Percentiles rank a stretch among this genome's conserved stretches.
phyloP scores from a whole-genome alignment of 2,888 invertebrate genomes.

The Lasius platythorax region DNA sequence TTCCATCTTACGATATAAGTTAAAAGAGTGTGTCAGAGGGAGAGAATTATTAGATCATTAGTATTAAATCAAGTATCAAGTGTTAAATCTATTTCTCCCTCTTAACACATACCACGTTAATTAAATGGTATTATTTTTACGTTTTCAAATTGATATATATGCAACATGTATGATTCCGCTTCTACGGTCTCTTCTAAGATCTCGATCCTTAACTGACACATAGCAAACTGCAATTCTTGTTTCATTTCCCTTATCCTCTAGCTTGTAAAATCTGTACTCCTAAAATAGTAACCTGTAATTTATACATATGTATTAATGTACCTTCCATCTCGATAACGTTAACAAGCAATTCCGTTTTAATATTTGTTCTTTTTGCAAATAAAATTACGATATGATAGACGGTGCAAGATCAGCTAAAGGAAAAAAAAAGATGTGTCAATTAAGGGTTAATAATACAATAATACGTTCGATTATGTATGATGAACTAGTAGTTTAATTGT shows the following conservation, averaged over 20 bases:
- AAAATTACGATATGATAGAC: background rate
- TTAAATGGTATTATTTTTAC: constrained; percentile 39
- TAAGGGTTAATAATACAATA: constrained; percentile 27
- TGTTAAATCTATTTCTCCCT: constrained; percentile 53
- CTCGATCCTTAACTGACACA: constrained; percentile 17
- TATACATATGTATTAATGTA: background rate
- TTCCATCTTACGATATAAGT: constrained; percentile 56
- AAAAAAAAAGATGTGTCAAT: background rate
- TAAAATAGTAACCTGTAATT: background rate
- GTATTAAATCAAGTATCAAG: constrained; percentile 33
- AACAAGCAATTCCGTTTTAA: background rate
- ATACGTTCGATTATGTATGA: constrained; percentile 55
- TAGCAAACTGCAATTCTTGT: background rate
- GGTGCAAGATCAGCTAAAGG: background rate
- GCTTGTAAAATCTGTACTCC: background rate
- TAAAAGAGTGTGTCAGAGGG: constrained; percentile 62
- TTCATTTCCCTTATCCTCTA: constrained; percentile 2
- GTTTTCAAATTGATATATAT: constrained; percentile 28
- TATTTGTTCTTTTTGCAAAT: constrained; percentile 1
- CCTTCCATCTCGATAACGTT: background rate
- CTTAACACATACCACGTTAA: constrained; percentile 57
- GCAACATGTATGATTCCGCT: background rate
- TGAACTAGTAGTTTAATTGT: constrained; percentile 59
- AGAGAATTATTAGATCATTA: constrained; percentile 51
- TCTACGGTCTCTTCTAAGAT: background rate